These are phyloP conservation scores for Drosophila picticornis DNA, from an alignment of 2,888 invertebrate genomes.

Conservation along the genomic window DNA sequence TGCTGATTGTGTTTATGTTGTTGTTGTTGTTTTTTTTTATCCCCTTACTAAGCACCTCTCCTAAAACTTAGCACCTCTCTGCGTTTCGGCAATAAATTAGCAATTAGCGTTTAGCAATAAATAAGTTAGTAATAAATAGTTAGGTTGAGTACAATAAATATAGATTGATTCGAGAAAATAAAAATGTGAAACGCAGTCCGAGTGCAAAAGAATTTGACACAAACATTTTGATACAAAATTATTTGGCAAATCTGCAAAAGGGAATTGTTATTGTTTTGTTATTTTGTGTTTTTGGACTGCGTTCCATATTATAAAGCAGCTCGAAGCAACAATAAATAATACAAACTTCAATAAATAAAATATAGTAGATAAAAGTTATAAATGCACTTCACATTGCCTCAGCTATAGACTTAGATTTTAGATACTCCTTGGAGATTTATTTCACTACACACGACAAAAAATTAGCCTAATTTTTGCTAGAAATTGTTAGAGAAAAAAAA, in stretches of 20 bases:
- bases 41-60: slow-evolving; percentile 52
- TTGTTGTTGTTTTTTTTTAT: slow-evolving; percentile 14
- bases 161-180: slow-evolving; percentile 37
- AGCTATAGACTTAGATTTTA: slow-evolving; percentile 66
- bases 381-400: slow-evolving; percentile 68
- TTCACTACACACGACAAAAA: slow-evolving; percentile 48
- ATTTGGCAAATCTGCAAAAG: slow-evolving; percentile 71
- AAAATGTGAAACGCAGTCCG: slow-evolving; percentile 37
- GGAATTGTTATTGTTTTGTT: slow-evolving; percentile 7
- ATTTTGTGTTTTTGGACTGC: slow-evolving; percentile 8
- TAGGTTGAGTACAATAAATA: slow-evolving; percentile 58
- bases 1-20: slow-evolving; percentile 32
- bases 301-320: slow-evolving; percentile 39
- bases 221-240: slow-evolving; percentile 84
- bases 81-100: slow-evolving; percentile 54
- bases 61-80: slow-evolving; percentile 70
- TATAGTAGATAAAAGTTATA: slow-evolving; percentile 57
- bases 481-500: slow-evolving; percentile 19
- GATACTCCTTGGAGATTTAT: slow-evolving; percentile 52
- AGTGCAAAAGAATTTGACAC: slow-evolving; percentile 61
- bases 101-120: slow-evolving; percentile 54
- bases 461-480: slow-evolving; percentile 66
- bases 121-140: slow-evolving; percentile 56
- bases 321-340: slow-evolving; percentile 60
- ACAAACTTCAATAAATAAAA: slow-evolving; percentile 55